Conservation (phyloP, 2,888 invertebrate species). For the Chesias legatella region DNA sequence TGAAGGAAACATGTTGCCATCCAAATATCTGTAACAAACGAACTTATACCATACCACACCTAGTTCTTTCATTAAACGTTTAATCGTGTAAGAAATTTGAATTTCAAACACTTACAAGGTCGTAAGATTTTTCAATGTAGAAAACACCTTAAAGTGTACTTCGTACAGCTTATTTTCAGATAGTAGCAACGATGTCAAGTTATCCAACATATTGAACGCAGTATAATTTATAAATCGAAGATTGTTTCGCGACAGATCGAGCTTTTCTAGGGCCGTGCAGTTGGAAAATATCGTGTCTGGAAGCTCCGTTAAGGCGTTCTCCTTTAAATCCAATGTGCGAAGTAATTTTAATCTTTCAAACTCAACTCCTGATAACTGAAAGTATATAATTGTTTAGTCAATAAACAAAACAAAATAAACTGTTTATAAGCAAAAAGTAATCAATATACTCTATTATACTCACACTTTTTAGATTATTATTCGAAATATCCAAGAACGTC, state of each 20-base stretch:
- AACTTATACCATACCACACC: no score
- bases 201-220: conserved; percentile 82
- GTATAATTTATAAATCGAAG: conserved; percentile 81
- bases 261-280: conserved; percentile 80
- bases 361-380: conserved; percentile 78
- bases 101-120: conserved; percentile 89
- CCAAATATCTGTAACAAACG: conserved; percentile 81
- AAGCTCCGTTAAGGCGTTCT: conserved; percentile 80
- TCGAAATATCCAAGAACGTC: conserved; percentile 76
- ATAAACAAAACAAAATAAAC: background rate
- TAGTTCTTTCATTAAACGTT: no score
- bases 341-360: conserved; percentile 78
- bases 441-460: no score
- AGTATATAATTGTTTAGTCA: conserved; percentile 17
- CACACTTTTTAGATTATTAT: conserved; percentile 74
- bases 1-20: conserved; percentile 86
- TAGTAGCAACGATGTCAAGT: conserved; percentile 83
- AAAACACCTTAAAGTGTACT: conserved; percentile 83
- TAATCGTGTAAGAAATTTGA: no score
- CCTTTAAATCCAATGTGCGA: conserved; percentile 84
- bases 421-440: no score
- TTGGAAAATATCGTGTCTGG: conserved; percentile 81
- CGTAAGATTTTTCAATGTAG: conserved; percentile 82
- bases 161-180: conserved; percentile 85
- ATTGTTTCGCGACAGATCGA: conserved; percentile 85